phyloP scores from a whole-genome alignment of 2,113 vertebrate species.

The Myotis brandtii region DNA sequence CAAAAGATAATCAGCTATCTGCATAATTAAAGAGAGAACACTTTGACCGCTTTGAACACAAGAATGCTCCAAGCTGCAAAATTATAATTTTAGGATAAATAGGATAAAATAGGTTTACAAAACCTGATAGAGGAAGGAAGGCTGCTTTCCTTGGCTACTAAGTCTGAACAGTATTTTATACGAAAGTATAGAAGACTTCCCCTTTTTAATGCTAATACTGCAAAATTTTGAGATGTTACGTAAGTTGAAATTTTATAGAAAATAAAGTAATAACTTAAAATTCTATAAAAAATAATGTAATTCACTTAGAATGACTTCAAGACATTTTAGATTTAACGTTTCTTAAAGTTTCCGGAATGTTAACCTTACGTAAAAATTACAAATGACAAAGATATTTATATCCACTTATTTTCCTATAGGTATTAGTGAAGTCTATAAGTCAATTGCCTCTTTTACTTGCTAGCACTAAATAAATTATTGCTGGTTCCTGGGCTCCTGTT shows the following conservation, averaged over 20 bases:
- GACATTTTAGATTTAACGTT: neutral
- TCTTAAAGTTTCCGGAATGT: neutral
- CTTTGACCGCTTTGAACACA: neutral
- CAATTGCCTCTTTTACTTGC: neutral
- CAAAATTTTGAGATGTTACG: neutral
- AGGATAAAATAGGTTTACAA: neutral
- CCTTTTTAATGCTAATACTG: neutral
- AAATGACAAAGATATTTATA: neutral
- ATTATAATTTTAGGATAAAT: neutral
- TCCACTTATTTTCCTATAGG: neutral
- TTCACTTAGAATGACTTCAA: neutral
- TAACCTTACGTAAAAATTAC: neutral
- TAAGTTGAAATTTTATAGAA: neutral
- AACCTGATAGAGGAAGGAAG: neutral
- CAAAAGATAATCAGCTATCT: neutral
- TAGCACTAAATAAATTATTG: neutral
- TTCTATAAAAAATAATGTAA: neutral
- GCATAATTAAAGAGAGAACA: neutral
- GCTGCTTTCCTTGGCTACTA: neutral
- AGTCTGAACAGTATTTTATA: neutral
- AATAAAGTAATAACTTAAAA: neutral
- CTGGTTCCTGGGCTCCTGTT: neutral
- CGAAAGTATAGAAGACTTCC: neutral
- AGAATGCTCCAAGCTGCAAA: neutral
- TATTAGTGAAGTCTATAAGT: neutral